Evolutionary conservation across 2,888 invertebrate genomes (phyloP), one percentile per base, ranked within the genome.

Genomic region (Bruchidius siliquastri): DNA sequence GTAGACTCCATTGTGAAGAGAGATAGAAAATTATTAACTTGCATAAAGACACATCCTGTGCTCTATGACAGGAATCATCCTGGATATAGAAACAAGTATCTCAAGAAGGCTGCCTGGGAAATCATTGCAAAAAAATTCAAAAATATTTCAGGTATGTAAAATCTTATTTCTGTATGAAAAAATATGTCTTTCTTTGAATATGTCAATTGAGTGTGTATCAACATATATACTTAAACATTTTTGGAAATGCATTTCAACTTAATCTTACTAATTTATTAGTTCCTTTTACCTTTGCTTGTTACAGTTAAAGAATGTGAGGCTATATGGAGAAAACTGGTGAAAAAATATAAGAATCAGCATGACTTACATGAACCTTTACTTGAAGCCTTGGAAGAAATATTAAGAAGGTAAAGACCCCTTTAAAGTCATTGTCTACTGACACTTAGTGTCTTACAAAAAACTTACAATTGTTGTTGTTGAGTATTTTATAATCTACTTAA

Each of bases 1-100:
- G 76, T 78, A 21, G 77, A 78, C 73, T n/a, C 70, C 3, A 74
- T 76, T 72, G 30, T 77, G 49, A 78, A 75, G 74, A 71, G 72
- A 20, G 78, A 78, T 68, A 75, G 76, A 69, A 73, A 89, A 91
- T 75, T 93, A 92, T 0, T 94, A 93, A 93, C 93, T 89, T 0
- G 78, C 76, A 70, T 79, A 74, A 75, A 79, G 74, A 67, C 78
- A 80, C 76, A 78, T 83, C 67, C 85, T 85, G 72, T 84, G 85
- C 77, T 84, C 83, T 74, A 84, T 84, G 18, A 84, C 88, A 67
- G 86, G 86, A 79, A 82, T 89, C 32, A 88, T 72, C 73, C 74
- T 69, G 22, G 71, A 20, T 76, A 71, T 68, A 49, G 30, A 67
- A 71, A 75, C 71, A 68, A 30, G 26, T 69, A 22, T 49, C 72